phyloP scores from a whole-genome alignment of 1,140 invertebrate genomes.

The Lordiphosa stackelbergi region DNA sequence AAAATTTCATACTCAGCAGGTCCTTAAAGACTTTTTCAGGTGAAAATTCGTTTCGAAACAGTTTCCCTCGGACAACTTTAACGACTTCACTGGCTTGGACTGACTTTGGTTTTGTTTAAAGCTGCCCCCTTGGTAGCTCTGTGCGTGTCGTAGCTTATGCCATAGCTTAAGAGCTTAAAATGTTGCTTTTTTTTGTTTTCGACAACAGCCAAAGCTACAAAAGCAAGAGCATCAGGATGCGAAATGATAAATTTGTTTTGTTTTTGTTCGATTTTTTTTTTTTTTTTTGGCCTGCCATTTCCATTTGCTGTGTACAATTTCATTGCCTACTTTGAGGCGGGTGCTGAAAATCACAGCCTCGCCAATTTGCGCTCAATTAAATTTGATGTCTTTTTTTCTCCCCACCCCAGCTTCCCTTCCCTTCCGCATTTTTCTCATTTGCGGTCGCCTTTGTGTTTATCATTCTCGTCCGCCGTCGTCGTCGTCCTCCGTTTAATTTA shows the following conservation, averaged over 20 bases:
- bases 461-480: constrained; percentile 26
- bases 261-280: constrained; percentile 9
- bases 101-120: constrained; percentile 20
- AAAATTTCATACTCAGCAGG: too few species aligned
- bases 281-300: constrained; percentile 19
- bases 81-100: neutral
- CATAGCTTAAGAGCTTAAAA: constrained; percentile 66
- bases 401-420: too few species aligned
- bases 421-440: constrained; percentile 21
- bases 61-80: neutral
- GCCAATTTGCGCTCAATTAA: constrained; percentile 73
- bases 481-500: constrained; percentile 42
- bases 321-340: constrained; percentile 38
- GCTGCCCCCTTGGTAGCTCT: constrained; percentile 16
- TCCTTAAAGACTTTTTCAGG: too few species aligned
- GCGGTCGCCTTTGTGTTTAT: constrained; percentile 48
- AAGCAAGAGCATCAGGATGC: constrained; percentile 24
- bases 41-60: too few species aligned
- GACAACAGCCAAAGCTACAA: constrained; percentile 45
- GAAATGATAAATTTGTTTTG: constrained; percentile 66
- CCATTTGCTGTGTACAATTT: constrained; percentile 41
- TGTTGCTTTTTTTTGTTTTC: constrained; percentile 59
- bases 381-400: constrained; percentile 39
- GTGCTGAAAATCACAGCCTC: constrained; percentile 47
- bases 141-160: constrained; percentile 67